Conservation (phyloP, 2,888 invertebrate species). For the Prosapia bicincta region DNA sequence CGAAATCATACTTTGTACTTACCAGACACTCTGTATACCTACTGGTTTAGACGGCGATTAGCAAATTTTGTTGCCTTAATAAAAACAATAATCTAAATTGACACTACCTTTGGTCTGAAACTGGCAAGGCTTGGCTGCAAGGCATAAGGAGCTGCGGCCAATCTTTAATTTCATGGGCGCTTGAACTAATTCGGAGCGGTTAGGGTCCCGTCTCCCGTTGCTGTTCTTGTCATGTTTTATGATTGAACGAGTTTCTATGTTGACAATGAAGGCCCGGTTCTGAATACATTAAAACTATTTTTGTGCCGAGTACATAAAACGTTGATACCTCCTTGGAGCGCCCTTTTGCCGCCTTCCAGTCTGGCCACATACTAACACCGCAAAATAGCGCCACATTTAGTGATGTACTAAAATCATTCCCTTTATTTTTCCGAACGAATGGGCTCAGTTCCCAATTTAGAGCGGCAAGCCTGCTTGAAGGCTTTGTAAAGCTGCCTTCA, state of each 20-base stretch:
- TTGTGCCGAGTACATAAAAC: background rate
- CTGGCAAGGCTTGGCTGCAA: background rate
- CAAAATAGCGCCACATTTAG: no score
- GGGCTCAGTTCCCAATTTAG: no score
- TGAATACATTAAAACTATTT: background rate
- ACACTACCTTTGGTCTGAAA: background rate
- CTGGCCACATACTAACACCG: no score
- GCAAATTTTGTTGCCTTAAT: no score
- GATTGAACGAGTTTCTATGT: background rate
- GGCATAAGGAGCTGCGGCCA: background rate
- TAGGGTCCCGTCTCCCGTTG: background rate
- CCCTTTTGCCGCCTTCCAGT: background rate
- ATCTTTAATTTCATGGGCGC: background rate
- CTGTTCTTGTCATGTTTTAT: constrained; percentile 2
- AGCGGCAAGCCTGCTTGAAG: no score
- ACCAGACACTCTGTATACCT: no score
- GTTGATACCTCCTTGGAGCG: background rate
- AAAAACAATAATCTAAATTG: no score
- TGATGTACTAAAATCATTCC: no score
- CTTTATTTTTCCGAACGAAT: no score
- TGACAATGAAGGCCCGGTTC: background rate
- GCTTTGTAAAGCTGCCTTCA: no score
- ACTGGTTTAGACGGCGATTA: no score
- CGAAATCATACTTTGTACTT: no score
- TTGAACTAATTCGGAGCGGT: background rate